These are phyloP conservation scores for Carassius carassius DNA, from an alignment of 2,113 vertebrate species.

Conservation along the genomic window DNA sequence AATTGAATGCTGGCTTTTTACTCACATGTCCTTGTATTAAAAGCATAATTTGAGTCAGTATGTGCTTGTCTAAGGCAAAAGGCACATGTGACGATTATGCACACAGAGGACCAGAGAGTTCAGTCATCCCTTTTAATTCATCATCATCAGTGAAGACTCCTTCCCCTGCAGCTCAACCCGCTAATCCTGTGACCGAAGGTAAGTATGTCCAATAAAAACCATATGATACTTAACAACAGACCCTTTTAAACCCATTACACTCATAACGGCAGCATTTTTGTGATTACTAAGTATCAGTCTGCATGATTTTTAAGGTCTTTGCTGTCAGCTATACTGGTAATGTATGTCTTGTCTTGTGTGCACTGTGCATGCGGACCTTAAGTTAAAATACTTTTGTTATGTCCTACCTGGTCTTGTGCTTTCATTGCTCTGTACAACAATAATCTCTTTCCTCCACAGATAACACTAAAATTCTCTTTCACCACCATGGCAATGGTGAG, in stretches of 20 bases:
- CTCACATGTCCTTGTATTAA: neutral
- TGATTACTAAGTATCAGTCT: neutral
- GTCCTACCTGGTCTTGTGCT: constrained; percentile 36
- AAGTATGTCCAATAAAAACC: constrained; percentile 40
- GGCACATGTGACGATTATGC: constrained; percentile 82
- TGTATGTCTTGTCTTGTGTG: constrained; percentile 30
- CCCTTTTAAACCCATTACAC: neutral
- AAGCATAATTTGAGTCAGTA: neutral
- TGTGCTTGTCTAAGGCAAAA: constrained; percentile 68
- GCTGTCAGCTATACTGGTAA: neutral
- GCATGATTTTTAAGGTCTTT: constrained; percentile 2
- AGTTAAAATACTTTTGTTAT: constrained; percentile 38
- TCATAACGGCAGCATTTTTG: neutral
- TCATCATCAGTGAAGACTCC: constrained; percentile 66
- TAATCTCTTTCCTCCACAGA: constrained; percentile 69
- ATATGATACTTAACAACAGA: neutral
- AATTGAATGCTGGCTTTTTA: neutral
- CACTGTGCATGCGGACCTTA: constrained; percentile 45
- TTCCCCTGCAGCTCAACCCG: constrained; percentile 64
- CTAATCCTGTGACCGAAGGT: constrained; percentile 85
- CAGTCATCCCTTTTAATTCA: constrained; percentile 62
- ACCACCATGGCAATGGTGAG: constrained; percentile 77
- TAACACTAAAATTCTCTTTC: constrained; percentile 79
- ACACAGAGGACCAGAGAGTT: constrained; percentile 66
- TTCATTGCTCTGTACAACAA: constrained; percentile 51